Evolutionary conservation across 2,888 invertebrate species (phyloP).

Genomic region (Drosophila acutilabella): DNA sequence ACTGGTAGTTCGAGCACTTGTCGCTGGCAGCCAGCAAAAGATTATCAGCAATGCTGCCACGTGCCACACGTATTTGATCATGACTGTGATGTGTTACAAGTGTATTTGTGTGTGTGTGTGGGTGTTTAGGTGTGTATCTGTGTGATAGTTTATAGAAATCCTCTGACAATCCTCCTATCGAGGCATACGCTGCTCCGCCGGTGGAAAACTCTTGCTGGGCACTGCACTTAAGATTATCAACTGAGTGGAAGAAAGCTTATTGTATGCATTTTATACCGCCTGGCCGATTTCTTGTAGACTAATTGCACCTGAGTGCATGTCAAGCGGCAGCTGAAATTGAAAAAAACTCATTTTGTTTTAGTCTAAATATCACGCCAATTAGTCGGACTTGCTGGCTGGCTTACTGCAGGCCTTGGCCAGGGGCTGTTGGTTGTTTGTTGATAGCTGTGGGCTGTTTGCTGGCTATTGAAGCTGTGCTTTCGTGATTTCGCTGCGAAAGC

Average conservation of each 20-base stretch:
- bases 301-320: conserved; percentile 73
- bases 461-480: conserved; percentile 72
- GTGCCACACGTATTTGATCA: conserved; percentile 82
- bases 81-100: conserved; percentile 44
- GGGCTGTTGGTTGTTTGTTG: conserved; percentile 3
- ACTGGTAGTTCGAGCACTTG: conserved; percentile 70
- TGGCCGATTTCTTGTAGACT: conserved; percentile 48
- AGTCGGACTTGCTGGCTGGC: conserved; percentile 50
- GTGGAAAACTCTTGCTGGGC: conserved; percentile 50
- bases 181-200: conserved; percentile 28
- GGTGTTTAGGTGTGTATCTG: conserved; percentile 11
- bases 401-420: conserved; percentile 9
- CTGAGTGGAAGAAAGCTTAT: conserved; percentile 75
- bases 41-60: conserved; percentile 74
- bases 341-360: conserved; percentile 75
- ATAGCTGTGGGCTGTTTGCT: conserved; percentile 17
- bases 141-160: conserved; percentile 10
- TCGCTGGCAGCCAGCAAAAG: conserved; percentile 66
- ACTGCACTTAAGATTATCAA: conserved; percentile 68
- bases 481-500: conserved; percentile 75
- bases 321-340: conserved; percentile 62
- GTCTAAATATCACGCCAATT: conserved; percentile 82
- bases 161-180: conserved; percentile 50
- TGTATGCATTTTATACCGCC: conserved; percentile 82
- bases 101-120: conserved; percentile 25